Evolutionary conservation across 2,888 invertebrate species (phyloP).

Genomic region (Eustalomyia histrio): DNA sequence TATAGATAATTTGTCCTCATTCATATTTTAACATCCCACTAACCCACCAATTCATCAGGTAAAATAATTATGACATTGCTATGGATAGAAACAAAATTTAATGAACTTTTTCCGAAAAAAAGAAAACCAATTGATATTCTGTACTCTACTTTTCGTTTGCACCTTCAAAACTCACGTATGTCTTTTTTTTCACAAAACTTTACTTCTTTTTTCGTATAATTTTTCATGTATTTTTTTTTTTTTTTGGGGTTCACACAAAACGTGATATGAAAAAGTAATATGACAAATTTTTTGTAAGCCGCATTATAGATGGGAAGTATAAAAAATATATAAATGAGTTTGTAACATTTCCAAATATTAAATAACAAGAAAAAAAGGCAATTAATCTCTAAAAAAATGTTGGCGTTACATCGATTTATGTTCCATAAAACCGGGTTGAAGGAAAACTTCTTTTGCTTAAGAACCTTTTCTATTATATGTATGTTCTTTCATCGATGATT

Average conservation of each 20-base stretch:
- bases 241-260: constrained; percentile 21
- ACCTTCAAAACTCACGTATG: constrained; percentile 62
- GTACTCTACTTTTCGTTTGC: constrained; percentile 46
- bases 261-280: constrained; percentile 55
- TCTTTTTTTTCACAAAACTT: constrained; percentile 39
- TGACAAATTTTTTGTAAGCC: constrained; percentile 7
- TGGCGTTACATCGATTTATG: background rate
- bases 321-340: constrained; percentile 14
- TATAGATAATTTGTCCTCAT: too few relatives aligned
- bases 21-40: background rate
- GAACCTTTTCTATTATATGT: too few relatives aligned
- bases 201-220: constrained; percentile 14
- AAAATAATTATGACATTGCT: constrained; percentile 6
- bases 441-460: too few relatives aligned
- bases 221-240: constrained; percentile 41
- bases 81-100: constrained; percentile 32
- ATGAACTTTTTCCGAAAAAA: constrained; percentile 46
- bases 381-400: too few relatives aligned
- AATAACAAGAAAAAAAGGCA: background rate
- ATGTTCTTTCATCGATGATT: too few relatives aligned
- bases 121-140: constrained; percentile 53
- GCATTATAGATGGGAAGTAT: background rate
- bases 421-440: too few relatives aligned
- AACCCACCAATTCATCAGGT: background rate
- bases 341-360: background rate